phyloP scores from a whole-genome alignment of 2,888 invertebrate species.

The Drosophila pseudotalamancana region DNA sequence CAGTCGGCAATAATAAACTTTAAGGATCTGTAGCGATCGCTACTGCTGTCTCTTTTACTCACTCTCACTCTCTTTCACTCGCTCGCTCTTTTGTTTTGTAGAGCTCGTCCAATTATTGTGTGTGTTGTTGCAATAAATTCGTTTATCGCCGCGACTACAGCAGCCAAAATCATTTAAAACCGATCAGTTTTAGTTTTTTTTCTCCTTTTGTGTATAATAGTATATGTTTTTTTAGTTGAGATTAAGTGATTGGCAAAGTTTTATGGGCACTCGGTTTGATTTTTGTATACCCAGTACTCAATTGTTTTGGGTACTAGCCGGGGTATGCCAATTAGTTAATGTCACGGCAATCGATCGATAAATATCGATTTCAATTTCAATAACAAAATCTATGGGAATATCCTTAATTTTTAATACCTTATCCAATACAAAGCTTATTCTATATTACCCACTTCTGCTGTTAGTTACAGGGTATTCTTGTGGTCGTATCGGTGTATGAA shows the following conservation, averaged over 20 bases:
- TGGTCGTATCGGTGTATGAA: no score
- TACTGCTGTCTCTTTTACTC: neutral
- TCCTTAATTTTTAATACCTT: no score
- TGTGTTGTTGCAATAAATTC: conserved; percentile 83
- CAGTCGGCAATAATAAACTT: conserved; percentile 67
- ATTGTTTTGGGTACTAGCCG: neutral
- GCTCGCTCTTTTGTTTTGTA: neutral
- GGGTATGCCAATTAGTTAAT: no score
- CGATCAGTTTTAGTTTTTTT: conserved; percentile 61
- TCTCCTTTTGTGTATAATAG: conserved; percentile 22
- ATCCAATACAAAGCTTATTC: no score
- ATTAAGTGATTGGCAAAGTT: conserved; percentile 79
- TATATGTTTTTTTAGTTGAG: conserved; percentile 49
- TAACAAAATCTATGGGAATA: no score
- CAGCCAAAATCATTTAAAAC: conserved; percentile 79
- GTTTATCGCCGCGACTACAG: conserved; percentile 80
- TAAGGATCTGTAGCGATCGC: conserved; percentile 56
- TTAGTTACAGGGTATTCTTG: no score
- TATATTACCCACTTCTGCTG: no score
- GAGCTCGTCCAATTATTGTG: conserved; percentile 79
- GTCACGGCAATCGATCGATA: neutral
- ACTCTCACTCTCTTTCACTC: neutral
- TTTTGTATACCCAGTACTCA: conserved; percentile 5
- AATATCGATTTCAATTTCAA: neutral
- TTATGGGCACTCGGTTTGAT: conserved; percentile 32